Evolutionary conservation across 2,113 vertebrate species (phyloP), one percentile per base, ranked within the genome.

Genomic region (Periophthalmus modestus): DNA sequence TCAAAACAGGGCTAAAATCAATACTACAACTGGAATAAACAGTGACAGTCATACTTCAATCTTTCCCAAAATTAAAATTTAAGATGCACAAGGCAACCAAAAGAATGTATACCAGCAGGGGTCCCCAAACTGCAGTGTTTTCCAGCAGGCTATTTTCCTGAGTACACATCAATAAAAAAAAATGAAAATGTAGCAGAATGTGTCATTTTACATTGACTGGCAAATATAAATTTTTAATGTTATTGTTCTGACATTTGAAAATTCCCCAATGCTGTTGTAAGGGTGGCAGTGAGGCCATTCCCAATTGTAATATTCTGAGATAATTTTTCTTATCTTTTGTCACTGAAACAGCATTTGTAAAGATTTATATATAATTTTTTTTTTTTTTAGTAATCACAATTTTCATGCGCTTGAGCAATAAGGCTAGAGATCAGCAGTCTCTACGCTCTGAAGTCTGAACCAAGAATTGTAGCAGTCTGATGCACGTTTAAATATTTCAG

Each of bases 201-300:
- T 23, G 52, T 1, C 19, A 55, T 55, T 55, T 55, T 55, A 18
- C 15, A 18, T 52, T 21, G n/a, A 57, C n/a, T 12, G 19, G 21
- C 54, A 58, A 54, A 58, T 58, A 58, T 58, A 10, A 14, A 58
- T 58, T 24, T 58, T 58, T 58, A 59, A 59, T 15, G 23, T 59
- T 59, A 23, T 14, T 15, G 23, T 28, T 28, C 28, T 23, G 57
- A 24, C 57, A 24, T 59, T 59, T 59, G 12, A 28, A 7, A 14
- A 59, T 58, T 58, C 23, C 21, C 21, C 52, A 18, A 9, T 55
- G 52, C 52, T 55, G 19, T 21, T 15, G 19, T 9, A 15, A 59
- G 7, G 7, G 9, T 57, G 11, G 18, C 13, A 16, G 4, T 59
- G 14, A 59, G 57, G 23, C 57, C 21, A 28, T 23, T 24, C 12